Evolutionary conservation across 2,797 vertebrate genomes (phyloP).

Genomic region (Halcyon badia): DNA sequence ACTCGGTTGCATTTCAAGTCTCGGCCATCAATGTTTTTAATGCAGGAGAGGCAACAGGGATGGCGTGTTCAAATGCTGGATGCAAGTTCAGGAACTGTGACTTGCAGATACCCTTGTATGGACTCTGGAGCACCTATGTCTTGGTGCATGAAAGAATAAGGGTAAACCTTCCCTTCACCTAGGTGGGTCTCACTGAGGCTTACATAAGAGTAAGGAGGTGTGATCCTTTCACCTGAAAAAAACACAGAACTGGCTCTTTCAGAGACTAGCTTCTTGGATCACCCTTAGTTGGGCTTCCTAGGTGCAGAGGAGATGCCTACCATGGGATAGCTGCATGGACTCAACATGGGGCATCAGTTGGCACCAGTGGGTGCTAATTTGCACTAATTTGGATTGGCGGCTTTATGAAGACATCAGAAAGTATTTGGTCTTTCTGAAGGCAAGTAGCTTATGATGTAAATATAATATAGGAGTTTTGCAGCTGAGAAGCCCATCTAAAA

Average conservation of each 20-base stretch:
- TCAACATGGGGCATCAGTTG: background rate
- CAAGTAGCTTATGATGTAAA: background rate
- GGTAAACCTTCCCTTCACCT: background rate
- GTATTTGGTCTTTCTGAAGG: background rate
- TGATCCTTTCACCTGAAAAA: background rate
- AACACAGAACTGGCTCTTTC: background rate
- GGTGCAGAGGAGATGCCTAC: background rate
- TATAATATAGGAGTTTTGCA: background rate
- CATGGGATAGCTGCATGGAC: fast-evolving
- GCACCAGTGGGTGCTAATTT: background rate
- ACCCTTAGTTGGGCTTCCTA: background rate
- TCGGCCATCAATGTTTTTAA: background rate
- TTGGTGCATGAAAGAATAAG: background rate
- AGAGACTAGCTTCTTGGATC: background rate
- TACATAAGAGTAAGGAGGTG: background rate
- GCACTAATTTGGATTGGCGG: background rate
- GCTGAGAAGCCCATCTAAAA: background rate
- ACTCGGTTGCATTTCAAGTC: background rate
- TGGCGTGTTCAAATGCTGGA: background rate
- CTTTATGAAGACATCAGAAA: background rate
- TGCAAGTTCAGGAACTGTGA: background rate
- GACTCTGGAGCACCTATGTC: background rate
- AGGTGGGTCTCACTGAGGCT: background rate
- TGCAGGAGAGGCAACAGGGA: background rate
- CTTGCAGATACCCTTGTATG: fast-evolving